Percentiles rank a stretch among this genome's conserved stretches.
phyloP scores from a whole-genome alignment of 35 echinoderm and acorn worm species.

The Apostichopus parvimensis region DNA sequence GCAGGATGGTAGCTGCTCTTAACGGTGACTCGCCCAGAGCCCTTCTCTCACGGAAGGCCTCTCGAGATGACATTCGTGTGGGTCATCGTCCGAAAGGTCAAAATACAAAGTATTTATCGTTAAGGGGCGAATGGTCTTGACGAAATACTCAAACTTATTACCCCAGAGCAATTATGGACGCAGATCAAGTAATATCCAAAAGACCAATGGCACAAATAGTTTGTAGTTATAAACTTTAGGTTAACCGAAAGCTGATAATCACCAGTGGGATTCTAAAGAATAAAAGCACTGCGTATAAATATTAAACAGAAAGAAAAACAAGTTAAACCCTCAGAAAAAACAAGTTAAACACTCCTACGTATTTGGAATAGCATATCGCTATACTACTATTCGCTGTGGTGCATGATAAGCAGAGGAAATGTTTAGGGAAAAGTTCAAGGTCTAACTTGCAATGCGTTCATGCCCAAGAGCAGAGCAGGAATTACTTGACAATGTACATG shows the following conservation, averaged over 20 bases:
- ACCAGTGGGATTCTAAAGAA: background rate
- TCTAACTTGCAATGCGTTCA: too few species aligned
- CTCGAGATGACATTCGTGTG: slow-evolving; percentile 22
- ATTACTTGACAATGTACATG: too few species aligned
- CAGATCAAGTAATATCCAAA: background rate
- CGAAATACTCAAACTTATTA: background rate
- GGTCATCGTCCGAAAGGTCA: slow-evolving; percentile 23
- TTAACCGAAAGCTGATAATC: background rate
- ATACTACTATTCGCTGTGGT: too few species aligned
- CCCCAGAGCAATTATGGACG: background rate
- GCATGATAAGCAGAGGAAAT: too few species aligned
- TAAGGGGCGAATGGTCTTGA: background rate
- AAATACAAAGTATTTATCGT: background rate
- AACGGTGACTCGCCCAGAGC: background rate
- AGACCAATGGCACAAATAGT: background rate
- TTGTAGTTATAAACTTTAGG: background rate
- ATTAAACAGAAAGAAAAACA: too few species aligned
- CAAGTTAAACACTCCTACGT: too few species aligned
- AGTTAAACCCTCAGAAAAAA: too few species aligned
- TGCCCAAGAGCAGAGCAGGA: too few species aligned
- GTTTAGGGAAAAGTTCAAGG: too few species aligned
- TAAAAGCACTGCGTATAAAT: too few species aligned
- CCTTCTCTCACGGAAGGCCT: background rate
- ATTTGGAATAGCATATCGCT: too few species aligned
- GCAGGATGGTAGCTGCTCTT: background rate